Conservation (phyloP, 2,797 vertebrate genomes). For the Graptemys geographica region DNA sequence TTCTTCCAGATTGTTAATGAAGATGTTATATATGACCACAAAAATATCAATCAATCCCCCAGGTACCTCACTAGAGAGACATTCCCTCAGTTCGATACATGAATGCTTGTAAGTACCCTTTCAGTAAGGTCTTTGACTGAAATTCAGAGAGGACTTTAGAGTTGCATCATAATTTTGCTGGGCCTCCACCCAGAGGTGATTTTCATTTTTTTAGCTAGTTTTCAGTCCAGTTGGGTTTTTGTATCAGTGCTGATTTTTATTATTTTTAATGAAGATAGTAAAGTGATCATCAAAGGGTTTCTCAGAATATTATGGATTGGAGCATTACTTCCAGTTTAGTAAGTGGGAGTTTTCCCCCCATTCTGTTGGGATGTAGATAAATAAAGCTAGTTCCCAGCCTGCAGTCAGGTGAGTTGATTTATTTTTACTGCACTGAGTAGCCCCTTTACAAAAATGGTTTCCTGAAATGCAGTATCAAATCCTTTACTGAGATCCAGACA, state of each 20-base stretch:
- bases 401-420: background rate
- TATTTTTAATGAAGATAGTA: background rate
- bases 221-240: background rate
- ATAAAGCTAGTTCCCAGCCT: background rate
- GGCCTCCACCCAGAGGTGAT: background rate
- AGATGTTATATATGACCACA: background rate
- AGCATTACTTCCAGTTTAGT: background rate
- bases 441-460: background rate
- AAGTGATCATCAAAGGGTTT: background rate
- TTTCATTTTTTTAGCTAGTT: background rate
- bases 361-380: background rate
- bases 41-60: background rate
- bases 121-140: background rate
- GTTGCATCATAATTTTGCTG: background rate
- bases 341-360: background rate
- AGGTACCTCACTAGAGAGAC: background rate
- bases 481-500: background rate
- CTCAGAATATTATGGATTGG: no score
- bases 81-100: background rate
- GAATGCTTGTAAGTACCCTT: accelerated
- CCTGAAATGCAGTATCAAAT: accelerated
- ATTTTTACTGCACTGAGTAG: background rate
- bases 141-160: background rate
- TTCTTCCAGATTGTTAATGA: background rate
- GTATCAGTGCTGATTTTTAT: background rate